Percentiles rank a stretch among this genome's conserved stretches.
phyloP scores from a whole-genome alignment of 2,888 invertebrate genomes.

The Thymelicus acteon region DNA sequence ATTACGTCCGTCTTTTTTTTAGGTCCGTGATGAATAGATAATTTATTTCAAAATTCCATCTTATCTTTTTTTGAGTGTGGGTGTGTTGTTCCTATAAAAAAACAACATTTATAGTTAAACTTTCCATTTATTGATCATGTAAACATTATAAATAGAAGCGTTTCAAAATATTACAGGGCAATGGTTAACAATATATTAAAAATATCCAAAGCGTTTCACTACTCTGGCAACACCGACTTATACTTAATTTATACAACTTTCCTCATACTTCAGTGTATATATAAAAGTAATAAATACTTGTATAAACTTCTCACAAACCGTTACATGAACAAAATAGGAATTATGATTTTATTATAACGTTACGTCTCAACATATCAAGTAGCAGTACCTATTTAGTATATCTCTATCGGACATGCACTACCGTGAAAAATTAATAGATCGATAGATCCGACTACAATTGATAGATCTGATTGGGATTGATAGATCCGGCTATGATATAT shows the following conservation, averaged over 20 bases:
- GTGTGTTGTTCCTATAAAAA: conserved; percentile 33
- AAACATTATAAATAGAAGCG: conserved; percentile 69
- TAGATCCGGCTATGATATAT: too few relatives aligned
- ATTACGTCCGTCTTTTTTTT: too few relatives aligned
- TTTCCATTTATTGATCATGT: conserved; percentile 66
- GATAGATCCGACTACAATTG: too few relatives aligned
- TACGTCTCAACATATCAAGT: too few relatives aligned
- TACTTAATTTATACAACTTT: neutral
- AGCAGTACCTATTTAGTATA: too few relatives aligned
- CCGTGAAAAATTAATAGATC: too few relatives aligned
- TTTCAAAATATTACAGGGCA: conserved; percentile 50
- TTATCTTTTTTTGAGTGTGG: too few relatives aligned
- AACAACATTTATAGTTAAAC: conserved; percentile 49
- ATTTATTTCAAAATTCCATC: too few relatives aligned
- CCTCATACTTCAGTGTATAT: neutral
- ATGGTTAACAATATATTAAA: conserved; percentile 44
- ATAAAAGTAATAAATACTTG: neutral
- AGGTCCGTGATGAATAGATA: too few relatives aligned
- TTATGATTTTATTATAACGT: neutral
- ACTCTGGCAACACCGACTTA: conserved; percentile 43
- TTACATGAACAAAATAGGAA: neutral
- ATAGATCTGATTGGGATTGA: too few relatives aligned
- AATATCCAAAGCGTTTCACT: conserved; percentile 50
- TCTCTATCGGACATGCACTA: too few relatives aligned
- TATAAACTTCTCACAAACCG: neutral